Conservation (phyloP, 2,797 vertebrate species). For the Anguilla obscura region DNA sequence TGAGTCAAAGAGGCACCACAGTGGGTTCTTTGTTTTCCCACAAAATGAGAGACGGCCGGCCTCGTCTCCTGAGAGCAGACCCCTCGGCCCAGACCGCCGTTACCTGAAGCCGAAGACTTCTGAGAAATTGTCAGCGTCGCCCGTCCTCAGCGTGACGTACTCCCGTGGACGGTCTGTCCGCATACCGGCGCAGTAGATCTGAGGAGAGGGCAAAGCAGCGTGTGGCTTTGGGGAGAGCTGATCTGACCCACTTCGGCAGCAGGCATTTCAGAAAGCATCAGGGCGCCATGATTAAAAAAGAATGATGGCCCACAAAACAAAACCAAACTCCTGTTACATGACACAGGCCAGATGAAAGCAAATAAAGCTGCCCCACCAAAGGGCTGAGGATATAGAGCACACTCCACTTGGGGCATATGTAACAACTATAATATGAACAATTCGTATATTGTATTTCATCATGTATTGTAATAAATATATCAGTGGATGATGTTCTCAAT, state of each 20-base stretch:
- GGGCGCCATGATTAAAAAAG: not conserved
- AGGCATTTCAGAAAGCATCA: conserved; percentile 10
- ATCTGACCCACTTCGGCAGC: conserved; percentile 15
- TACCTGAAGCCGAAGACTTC: conserved; percentile 97
- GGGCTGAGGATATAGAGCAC: not conserved
- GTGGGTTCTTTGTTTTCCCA: not conserved
- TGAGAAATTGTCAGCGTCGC: conserved; percentile 92
- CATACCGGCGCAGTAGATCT: conserved; percentile 95
- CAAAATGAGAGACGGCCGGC: not conserved
- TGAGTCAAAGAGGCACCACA: conserved; percentile 58
- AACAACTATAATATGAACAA: not conserved
- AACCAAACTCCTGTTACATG: not conserved
- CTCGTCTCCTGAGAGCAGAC: not conserved
- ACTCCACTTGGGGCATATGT: not conserved
- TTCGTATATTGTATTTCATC: not conserved
- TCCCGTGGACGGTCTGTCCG: conserved; percentile 86
- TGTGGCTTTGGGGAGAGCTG: conserved; percentile 24
- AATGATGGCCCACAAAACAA: not conserved
- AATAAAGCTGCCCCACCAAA: not conserved
- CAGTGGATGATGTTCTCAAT: not conserved
- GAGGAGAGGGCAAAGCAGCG: conserved; percentile 39
- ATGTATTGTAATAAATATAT: not conserved
- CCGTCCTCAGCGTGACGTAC: conserved; percentile 83
- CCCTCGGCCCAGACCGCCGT: conserved; percentile 26
- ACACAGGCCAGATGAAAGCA: not conserved